Evolutionary conservation across 2,113 vertebrate genomes (phyloP), one percentile per base, ranked within the genome.

Genomic region (Osmerus eperlanus): DNA sequence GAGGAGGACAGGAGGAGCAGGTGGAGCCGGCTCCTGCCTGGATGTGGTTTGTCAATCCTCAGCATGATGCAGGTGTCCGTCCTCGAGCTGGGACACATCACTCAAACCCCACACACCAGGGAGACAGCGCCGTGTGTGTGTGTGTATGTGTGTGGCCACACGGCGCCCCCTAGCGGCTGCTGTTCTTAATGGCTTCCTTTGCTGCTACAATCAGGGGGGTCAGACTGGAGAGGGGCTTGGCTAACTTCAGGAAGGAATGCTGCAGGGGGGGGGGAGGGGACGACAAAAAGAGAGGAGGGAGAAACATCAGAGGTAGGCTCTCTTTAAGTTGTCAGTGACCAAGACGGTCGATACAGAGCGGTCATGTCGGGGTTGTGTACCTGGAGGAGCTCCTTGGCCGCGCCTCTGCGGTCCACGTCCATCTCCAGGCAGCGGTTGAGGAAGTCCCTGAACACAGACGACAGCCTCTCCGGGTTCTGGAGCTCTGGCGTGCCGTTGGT

Each of bases 141-240:
- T 23, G 82, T 69, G 23, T 23, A 1, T 58, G 59, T 87, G 85
- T 82, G 82, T 69, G 82, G 84, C 83, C 83, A 75, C 69, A 63
- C 76, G 77, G 70, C 71, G 73, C 73, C 58, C 55, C 71, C 87
- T 97, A 99, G 88, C 97, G 96, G 89, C 96, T 97, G 93, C 96
- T 98, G 92, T 98, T 99, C 92, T 99, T 99, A 91, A 99, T 99
- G 36, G 97, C 97, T 92, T 99, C 97, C 91, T 99, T 99, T 14
- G 97, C 97, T 75, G 97, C 97, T 77, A 99, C 95, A 93, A 99
- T 99, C 92, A 99, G 93, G 78, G 97, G 97, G 84, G 96, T 98
- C 92, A 99, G 93, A 87, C 97, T 99, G 83, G 97, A 99, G 56
- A 99, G 95, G 12, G 97, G 97, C 93, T 99, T 98, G 82, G 97